A percentile compares a stretch with the other conserved stretches of the same genome.
Conservation (phyloP, 2,888 invertebrate genomes). For the Philereme transversata region DNA sequence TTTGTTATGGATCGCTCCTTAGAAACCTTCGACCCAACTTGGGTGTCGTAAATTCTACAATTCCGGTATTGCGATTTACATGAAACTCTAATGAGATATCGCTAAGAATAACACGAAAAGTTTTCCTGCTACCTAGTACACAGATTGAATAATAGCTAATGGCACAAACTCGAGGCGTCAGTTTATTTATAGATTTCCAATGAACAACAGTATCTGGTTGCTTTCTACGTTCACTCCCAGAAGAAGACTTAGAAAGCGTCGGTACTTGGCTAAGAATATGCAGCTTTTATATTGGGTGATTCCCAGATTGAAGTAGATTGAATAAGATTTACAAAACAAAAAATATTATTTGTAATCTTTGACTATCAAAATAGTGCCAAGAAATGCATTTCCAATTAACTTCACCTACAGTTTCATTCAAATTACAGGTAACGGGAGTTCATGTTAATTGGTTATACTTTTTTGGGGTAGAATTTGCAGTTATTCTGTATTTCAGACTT, state of each 20-base stretch:
- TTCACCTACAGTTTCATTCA: too few species aligned
- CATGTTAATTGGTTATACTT: too few species aligned
- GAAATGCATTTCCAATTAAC: too few species aligned
- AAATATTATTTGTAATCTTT: too few species aligned
- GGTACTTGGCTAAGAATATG: conserved; percentile 29
- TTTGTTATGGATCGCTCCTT: conserved; percentile 47
- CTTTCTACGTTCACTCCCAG: conserved; percentile 44
- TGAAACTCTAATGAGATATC: conserved; percentile 19
- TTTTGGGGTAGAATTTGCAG: too few species aligned
- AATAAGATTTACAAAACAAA: too few species aligned
- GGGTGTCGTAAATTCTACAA: conserved; percentile 41
- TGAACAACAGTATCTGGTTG: conserved; percentile 43
- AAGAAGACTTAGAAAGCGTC: conserved; percentile 41
- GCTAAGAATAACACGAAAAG: background rate
- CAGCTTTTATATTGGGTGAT: conserved; percentile 4
- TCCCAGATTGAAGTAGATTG: too few species aligned
- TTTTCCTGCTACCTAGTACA: conserved; percentile 28
- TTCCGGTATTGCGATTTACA: background rate
- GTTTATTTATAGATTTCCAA: conserved; percentile 50
- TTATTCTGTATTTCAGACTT: too few species aligned
- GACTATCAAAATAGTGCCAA: too few species aligned
- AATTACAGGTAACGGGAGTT: too few species aligned
- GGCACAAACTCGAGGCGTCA: conserved; percentile 23
- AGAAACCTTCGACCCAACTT: conserved; percentile 48
- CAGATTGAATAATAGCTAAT: conserved; percentile 10